Evolutionary conservation across 2,888 invertebrate genomes (phyloP), one percentile per base, ranked within the genome.

Genomic region (Hydrotaea cyrtoneurina): DNA sequence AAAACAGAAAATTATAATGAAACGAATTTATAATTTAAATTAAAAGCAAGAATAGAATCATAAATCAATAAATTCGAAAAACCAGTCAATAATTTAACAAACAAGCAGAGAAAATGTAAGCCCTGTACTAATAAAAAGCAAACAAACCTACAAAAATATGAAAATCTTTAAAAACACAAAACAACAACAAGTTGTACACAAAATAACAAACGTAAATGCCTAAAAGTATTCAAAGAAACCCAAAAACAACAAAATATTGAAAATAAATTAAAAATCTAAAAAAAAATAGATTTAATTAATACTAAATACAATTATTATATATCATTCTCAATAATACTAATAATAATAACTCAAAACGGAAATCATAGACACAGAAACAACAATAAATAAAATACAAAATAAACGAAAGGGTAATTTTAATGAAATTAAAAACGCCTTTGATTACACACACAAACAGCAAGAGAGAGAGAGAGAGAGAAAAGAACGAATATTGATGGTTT

Each of bases 161-260:
- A 69, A 57, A 43, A 74, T 31, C 19, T 46, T 19, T 57, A 26
- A 39, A 46, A 31, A 39, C 26, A 31, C 7, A 31, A 31, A 50
- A 39, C 59, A 15, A 21, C n/a, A 72, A 79, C 21, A 72, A 23
- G 4, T 26, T 59, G 26, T 59, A 59, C 7, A 59, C 23, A 62
- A 80, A 80, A 23, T 84, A 80, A 81, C 71, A 84, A 83, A 80
- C 66, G 39, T 23, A 80, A 85, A 82, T 77, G 83, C 83, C 86
- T 86, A 86, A 77, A 81, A 86, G 83, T 86, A 86, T 86, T 78
- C 69, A 69, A 73, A 50, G 77, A 75, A 73, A 57, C 76, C n/a
- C 57, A 21, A 53, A 57, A 50, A 73, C 5, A 66, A 8, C 17
- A 7, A 71, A 15, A 46, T n/a, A 55, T 21, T 19, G 19, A 19